A percentile compares a stretch with the other conserved stretches of the same genome.
Conservation (phyloP, 2,797 vertebrate genomes). For the Mormyrus proboscirostris region DNA sequence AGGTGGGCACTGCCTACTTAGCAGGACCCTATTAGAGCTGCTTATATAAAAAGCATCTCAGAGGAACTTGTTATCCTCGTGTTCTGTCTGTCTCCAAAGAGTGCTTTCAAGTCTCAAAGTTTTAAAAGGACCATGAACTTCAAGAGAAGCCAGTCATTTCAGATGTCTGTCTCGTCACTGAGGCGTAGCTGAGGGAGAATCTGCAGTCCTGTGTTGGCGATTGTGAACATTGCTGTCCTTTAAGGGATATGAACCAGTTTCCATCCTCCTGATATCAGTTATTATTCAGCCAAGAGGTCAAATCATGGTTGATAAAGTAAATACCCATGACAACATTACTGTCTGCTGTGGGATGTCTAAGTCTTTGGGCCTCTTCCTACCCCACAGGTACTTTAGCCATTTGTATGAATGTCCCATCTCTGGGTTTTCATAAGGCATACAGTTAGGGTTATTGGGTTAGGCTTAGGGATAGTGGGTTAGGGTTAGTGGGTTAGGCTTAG, state of each 20-base stretch:
- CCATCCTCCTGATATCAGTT: neutral
- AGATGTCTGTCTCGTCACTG: neutral
- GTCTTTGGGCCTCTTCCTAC: neutral
- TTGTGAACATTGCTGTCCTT: neutral
- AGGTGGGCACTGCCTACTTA: neutral
- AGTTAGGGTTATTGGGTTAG: neutral
- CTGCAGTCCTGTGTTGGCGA: neutral
- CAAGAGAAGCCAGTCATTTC: neutral
- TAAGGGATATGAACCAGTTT: neutral
- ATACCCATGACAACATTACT: neutral
- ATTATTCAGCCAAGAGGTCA: neutral
- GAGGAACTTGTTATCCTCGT: constrained; percentile 14
- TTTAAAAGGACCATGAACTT: neutral
- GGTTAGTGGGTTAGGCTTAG: neutral
- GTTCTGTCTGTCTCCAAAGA: neutral
- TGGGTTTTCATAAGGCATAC: neutral
- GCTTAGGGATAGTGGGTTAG: neutral
- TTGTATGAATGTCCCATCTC: neutral
- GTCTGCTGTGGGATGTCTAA: neutral
- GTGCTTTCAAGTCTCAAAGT: neutral
- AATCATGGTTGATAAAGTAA: neutral
- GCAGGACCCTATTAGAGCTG: constrained; percentile 3
- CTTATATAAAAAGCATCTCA: constrained; percentile 6
- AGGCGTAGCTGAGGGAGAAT: neutral
- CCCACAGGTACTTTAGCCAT: neutral